A percentile compares a stretch with the other conserved stretches of the same genome.
Conservation (phyloP, 1,140 invertebrate genomes). For the Trichoplusia ni region DNA sequence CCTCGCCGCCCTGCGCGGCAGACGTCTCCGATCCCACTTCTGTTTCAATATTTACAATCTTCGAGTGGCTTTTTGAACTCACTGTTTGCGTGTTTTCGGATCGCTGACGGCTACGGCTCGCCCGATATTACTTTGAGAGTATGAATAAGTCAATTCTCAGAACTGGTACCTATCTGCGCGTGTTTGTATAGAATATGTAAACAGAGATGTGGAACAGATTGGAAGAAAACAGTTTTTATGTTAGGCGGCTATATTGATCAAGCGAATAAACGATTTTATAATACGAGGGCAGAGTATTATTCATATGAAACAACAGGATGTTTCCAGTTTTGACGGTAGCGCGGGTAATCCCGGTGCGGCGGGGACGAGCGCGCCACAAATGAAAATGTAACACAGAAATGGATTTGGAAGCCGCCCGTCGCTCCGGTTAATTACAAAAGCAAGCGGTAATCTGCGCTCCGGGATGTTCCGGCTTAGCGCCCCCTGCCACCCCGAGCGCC, state of each 20-base stretch:
- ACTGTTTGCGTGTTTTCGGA: slow-evolving; percentile 78
- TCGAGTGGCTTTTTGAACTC: slow-evolving; percentile 80
- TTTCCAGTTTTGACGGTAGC: slow-evolving; percentile 55
- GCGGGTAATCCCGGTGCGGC: slow-evolving; percentile 66
- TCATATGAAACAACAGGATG: slow-evolving; percentile 54
- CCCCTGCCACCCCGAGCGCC: slow-evolving; percentile 54
- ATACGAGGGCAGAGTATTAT: slow-evolving; percentile 40
- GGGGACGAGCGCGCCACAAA: slow-evolving; percentile 71
- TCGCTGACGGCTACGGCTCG: slow-evolving; percentile 73
- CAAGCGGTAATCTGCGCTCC: slow-evolving; percentile 81
- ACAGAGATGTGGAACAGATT: slow-evolving; percentile 49
- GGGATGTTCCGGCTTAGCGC: slow-evolving; percentile 80
- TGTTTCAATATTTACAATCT: slow-evolving; percentile 80
- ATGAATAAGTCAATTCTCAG: slow-evolving; percentile 72
- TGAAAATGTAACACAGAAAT: slow-evolving; percentile 82
- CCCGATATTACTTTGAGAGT: slow-evolving; percentile 75
- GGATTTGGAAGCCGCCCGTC: slow-evolving; percentile 79
- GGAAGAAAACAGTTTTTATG: slow-evolving; percentile 38
- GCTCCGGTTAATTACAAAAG: slow-evolving; percentile 81
- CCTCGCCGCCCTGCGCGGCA: slow-evolving; percentile 45
- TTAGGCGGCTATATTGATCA: slow-evolving; percentile 11
- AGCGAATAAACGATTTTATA: slow-evolving; percentile 33
- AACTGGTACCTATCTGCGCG: slow-evolving; percentile 54
- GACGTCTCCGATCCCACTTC: slow-evolving; percentile 77
- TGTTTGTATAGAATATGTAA: slow-evolving; percentile 50